Evolutionary conservation across 2,888 invertebrate species (phyloP).

Genomic region (Fabriciana adippe): DNA sequence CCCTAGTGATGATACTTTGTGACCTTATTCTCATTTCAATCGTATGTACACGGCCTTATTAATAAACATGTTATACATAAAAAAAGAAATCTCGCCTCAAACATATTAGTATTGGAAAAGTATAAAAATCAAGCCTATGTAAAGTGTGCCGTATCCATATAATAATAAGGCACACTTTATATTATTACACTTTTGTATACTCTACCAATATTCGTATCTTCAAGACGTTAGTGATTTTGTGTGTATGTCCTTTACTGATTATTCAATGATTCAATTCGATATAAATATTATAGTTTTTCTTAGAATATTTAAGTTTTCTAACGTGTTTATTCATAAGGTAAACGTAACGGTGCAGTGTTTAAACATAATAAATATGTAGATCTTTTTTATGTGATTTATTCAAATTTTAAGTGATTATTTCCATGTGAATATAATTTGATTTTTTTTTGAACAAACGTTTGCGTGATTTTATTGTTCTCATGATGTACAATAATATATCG

Average conservation of each 20-base stretch:
- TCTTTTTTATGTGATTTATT: not conserved
- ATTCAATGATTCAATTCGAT: not conserved
- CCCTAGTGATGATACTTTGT: too few relatives aligned
- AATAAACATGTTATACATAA: not conserved
- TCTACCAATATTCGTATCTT: too few relatives aligned
- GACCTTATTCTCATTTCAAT: too few relatives aligned
- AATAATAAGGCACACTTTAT: too few relatives aligned
- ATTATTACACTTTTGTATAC: too few relatives aligned
- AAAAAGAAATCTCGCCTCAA: too few relatives aligned
- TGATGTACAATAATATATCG: too few relatives aligned
- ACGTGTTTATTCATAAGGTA: conserved; percentile 8
- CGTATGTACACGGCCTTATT: conserved; percentile 12
- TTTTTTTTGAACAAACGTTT: not conserved
- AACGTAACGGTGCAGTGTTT: conserved; percentile 1
- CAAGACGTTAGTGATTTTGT: too few relatives aligned
- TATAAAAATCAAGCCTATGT: too few relatives aligned
- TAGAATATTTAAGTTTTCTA: conserved; percentile 1
- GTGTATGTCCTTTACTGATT: not conserved
- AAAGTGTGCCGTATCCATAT: too few relatives aligned
- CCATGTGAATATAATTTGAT: conserved; percentile 2
- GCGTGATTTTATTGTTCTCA: too few relatives aligned
- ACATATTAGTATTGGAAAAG: too few relatives aligned
- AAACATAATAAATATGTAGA: not conserved
- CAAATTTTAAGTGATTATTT: conserved; percentile 6
- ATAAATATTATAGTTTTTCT: not conserved